These are phyloP conservation scores for Poeciliopsis gracilis DNA, from an alignment of 2,797 vertebrate species.

Conservation along the genomic window DNA sequence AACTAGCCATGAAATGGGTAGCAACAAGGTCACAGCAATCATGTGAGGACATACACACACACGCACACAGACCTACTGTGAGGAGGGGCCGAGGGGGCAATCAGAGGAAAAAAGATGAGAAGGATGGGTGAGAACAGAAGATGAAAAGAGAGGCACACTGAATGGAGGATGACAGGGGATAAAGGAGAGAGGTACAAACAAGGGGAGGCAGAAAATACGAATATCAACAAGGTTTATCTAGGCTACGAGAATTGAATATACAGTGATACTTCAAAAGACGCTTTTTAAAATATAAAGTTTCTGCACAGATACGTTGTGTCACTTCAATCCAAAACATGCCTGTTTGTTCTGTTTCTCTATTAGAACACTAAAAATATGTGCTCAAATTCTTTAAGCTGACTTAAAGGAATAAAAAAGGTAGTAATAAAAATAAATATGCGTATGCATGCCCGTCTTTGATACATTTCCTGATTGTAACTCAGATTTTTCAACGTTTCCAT, in stretches of 20 bases:
- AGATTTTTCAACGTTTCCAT: slow-evolving; percentile 8
- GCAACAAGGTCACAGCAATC: slow-evolving; percentile 74
- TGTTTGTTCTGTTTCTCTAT: background rate
- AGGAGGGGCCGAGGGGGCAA: slow-evolving; percentile 67
- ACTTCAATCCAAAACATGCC: slow-evolving; percentile 15
- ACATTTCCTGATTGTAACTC: background rate
- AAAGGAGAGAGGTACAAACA: slow-evolving; percentile 66
- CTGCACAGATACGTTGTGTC: background rate
- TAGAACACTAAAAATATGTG: background rate
- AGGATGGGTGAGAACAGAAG: slow-evolving; percentile 56
- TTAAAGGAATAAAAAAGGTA: too few relatives aligned
- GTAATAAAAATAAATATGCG: background rate
- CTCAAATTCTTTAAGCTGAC: background rate
- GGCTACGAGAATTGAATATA: slow-evolving; percentile 56
- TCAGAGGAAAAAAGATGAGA: slow-evolving; percentile 61
- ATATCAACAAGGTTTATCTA: slow-evolving; percentile 65
- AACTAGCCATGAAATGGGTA: slow-evolving; percentile 39
- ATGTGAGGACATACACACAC: slow-evolving; percentile 34
- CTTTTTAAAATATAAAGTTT: background rate
- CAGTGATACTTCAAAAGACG: slow-evolving; percentile 47
- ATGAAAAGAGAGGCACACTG: slow-evolving; percentile 61
- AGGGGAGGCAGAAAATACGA: slow-evolving; percentile 64
- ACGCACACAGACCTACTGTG: slow-evolving; percentile 40
- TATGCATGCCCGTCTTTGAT: background rate
- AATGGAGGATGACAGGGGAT: slow-evolving; percentile 51